Evolutionary conservation across 2,888 invertebrate genomes (phyloP).

Genomic region (Sinodicranocentrus sp.): DNA sequence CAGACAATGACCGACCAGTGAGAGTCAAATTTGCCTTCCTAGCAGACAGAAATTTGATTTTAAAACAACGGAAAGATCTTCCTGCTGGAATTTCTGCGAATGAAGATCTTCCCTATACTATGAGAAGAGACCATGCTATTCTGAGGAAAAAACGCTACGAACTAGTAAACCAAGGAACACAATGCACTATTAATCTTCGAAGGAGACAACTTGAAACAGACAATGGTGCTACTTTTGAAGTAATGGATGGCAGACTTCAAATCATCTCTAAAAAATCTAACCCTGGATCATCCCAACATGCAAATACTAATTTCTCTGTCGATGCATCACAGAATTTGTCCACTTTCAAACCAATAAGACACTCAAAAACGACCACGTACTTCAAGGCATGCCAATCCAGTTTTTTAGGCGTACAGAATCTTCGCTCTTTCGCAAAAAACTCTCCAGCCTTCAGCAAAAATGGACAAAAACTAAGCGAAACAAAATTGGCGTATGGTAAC

Average conservation of each 20-base stretch:
- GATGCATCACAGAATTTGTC: too few relatives aligned
- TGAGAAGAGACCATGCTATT: neutral
- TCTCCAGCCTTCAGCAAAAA: too few relatives aligned
- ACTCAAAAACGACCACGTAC: neutral
- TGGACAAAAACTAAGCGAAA: neutral
- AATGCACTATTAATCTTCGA: neutral
- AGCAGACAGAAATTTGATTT: neutral
- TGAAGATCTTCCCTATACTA: slow-evolving; percentile 28
- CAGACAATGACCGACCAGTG: neutral
- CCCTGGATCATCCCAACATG: neutral
- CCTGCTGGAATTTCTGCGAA: neutral
- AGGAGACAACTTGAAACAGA: neutral
- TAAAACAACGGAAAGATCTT: neutral
- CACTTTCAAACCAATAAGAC: too few relatives aligned
- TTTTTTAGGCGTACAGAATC: too few relatives aligned
- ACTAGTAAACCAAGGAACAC: neutral
- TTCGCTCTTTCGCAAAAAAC: neutral
- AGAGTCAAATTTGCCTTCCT: neutral
- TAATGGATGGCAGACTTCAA: slow-evolving; percentile 19
- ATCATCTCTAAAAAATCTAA: neutral
- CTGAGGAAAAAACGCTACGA: neutral
- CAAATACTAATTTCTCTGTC: too few relatives aligned
- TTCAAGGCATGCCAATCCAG: too few relatives aligned
- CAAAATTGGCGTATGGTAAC: neutral
- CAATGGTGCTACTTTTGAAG: neutral